Conservation (phyloP, 2,888 invertebrate genomes). For the Xanthostigma xanthostigma region DNA sequence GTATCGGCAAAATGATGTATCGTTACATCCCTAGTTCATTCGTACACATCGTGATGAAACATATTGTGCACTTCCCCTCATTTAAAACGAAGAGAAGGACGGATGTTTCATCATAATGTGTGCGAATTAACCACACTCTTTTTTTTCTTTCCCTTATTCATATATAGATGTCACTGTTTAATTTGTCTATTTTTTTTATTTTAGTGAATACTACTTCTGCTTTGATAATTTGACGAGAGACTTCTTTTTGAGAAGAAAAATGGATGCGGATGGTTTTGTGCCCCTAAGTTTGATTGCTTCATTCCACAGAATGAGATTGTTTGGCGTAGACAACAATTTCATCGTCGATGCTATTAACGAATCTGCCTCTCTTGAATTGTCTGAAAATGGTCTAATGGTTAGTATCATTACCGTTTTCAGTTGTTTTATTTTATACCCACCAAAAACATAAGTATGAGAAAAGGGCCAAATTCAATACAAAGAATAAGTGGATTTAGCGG, state of each 20-base stretch:
- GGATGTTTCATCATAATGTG: no score
- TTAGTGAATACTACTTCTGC: conserved; percentile 97
- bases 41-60: no score
- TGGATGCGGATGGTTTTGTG: conserved; percentile 87
- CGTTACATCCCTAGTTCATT: no score
- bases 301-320: conserved; percentile 81
- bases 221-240: conserved; percentile 90
- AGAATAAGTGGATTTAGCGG: not conserved
- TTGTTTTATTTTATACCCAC: no score
- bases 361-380: conserved; percentile 73
- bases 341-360: conserved; percentile 75
- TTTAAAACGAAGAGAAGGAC: no score
- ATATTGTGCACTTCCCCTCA: no score
- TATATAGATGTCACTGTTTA: no score
- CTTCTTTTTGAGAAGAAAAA: conserved; percentile 91
- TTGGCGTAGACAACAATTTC: conserved; percentile 71
- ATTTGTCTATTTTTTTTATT: conserved; percentile 20
- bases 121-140: no score
- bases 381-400: conserved; percentile 21
- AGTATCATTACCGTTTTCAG: not conserved
- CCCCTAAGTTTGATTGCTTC: conserved; percentile 89
- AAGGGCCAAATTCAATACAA: no score
- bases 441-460: no score
- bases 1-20: no score
- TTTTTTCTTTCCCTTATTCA: no score